Evolutionary conservation across 2,113 vertebrate genomes (phyloP).

Genomic region (Laterallus jamaicensis): DNA sequence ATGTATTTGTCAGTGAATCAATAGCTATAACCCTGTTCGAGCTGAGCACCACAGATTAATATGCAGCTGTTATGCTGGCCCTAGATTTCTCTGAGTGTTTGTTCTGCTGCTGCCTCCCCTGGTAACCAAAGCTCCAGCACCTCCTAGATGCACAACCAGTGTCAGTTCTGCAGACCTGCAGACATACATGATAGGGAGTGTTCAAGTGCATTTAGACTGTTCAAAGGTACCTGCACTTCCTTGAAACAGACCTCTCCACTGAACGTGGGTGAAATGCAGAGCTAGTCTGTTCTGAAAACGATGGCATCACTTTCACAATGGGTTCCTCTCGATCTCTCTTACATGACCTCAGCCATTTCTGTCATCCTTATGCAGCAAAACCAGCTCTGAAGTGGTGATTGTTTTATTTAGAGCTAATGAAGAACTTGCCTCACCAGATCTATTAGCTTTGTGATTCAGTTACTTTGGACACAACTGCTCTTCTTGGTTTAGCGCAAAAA

Average conservation of each 20-base stretch:
- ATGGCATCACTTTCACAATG: neutral
- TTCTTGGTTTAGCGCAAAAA: neutral
- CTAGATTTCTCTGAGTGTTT: neutral
- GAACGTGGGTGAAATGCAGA: neutral
- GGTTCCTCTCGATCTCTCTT: neutral
- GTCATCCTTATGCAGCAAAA: neutral
- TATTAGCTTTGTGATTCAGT: neutral
- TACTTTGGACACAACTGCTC: neutral
- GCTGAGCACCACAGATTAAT: neutral
- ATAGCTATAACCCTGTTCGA: neutral
- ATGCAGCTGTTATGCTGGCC: neutral
- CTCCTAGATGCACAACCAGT: neutral
- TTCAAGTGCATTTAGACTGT: neutral
- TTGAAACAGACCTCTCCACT: neutral
- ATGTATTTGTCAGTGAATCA: neutral
- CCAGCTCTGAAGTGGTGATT: neutral
- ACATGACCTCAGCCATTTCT: neutral
- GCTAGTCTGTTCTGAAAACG: neutral
- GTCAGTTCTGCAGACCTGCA: rapidly evolving
- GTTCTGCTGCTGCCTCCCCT: neutral
- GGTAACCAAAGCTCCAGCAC: neutral
- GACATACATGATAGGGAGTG: rapidly evolving
- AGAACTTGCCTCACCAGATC: neutral
- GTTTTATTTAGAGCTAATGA: neutral
- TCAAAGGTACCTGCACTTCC: neutral